Conservation (phyloP, 2,888 invertebrate genomes). For the Oligia strigilis region DNA sequence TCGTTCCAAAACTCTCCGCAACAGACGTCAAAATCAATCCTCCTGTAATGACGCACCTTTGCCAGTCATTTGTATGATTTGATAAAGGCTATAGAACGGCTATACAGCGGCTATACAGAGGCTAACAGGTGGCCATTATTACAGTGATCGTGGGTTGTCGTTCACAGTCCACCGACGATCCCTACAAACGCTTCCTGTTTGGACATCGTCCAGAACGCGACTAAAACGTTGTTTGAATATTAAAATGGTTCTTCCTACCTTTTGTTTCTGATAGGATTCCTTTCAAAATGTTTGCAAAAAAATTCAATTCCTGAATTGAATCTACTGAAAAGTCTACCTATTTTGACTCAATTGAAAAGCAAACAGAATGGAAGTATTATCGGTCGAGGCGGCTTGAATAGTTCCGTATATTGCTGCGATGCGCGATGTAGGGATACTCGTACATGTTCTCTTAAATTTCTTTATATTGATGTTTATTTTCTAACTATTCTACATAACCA, state of each 20-base stretch:
- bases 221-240: slow-evolving; percentile 64
- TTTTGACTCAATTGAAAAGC: slow-evolving; percentile 19
- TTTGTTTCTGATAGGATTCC: slow-evolving; percentile 1
- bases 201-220: slow-evolving; percentile 72
- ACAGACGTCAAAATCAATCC: slow-evolving; percentile 3
- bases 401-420: not conserved
- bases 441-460: not conserved
- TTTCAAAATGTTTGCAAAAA: slow-evolving; percentile 7
- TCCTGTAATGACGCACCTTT: not conserved
- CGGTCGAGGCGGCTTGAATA: not conserved
- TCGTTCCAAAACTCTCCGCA: not conserved
- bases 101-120: slow-evolving; percentile 12
- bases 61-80: slow-evolving; percentile 27
- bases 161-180: slow-evolving; percentile 54
- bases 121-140: slow-evolving; percentile 62
- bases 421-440: not conserved
- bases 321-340: not conserved
- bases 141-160: slow-evolving; percentile 48
- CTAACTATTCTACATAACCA: not conserved
- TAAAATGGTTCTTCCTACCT: slow-evolving; percentile 33
- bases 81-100: slow-evolving; percentile 28
- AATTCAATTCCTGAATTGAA: not conserved
- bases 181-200: slow-evolving; percentile 73
- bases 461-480: not conserved
- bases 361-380: slow-evolving; percentile 22